A percentile compares a stretch with the other conserved stretches of the same genome.
These are phyloP conservation scores for Anguilla marmorata DNA, from an alignment of 2,797 vertebrate genomes.

Conservation along the genomic window DNA sequence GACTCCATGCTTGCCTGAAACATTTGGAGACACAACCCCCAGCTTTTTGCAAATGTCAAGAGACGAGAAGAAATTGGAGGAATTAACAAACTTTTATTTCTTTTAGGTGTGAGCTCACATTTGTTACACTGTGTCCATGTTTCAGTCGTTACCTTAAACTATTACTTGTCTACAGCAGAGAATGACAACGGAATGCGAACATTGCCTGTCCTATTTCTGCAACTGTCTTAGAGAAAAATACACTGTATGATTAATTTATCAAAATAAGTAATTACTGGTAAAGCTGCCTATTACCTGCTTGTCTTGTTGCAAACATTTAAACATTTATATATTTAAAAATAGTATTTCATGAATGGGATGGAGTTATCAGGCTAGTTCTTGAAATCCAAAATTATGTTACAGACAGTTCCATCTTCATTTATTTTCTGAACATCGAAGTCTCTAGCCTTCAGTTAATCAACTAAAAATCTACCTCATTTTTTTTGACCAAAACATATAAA, in stretches of 20 bases:
- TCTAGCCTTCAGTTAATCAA: constrained; percentile 52
- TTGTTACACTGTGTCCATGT: constrained; percentile 1
- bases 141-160: constrained; percentile 15
- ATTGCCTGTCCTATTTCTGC: constrained; percentile 37
- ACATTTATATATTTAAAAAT: constrained; percentile 30
- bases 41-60: background rate
- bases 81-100: constrained; percentile 35
- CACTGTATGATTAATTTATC: constrained; percentile 25
- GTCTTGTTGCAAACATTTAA: constrained; percentile 59
- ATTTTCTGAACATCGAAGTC: constrained; percentile 54
- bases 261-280: constrained; percentile 22
- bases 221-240: constrained; percentile 13
- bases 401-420: constrained; percentile 44
- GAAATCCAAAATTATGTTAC: constrained; percentile 45
- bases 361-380: constrained; percentile 44
- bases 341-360: constrained; percentile 44
- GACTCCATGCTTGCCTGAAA: background rate
- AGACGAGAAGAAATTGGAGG: constrained; percentile 40
- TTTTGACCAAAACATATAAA: constrained; percentile 14
- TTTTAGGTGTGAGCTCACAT: constrained; percentile 46
- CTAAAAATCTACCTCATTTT: constrained; percentile 56
- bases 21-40: background rate
- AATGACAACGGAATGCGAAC: constrained; percentile 16
- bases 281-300: constrained; percentile 20
- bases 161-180: background rate